A percentile compares a stretch with the other conserved stretches of the same genome.
Evolutionary conservation across 1,140 invertebrate genomes (phyloP).

Genomic region (Papilio aristodemus): DNA sequence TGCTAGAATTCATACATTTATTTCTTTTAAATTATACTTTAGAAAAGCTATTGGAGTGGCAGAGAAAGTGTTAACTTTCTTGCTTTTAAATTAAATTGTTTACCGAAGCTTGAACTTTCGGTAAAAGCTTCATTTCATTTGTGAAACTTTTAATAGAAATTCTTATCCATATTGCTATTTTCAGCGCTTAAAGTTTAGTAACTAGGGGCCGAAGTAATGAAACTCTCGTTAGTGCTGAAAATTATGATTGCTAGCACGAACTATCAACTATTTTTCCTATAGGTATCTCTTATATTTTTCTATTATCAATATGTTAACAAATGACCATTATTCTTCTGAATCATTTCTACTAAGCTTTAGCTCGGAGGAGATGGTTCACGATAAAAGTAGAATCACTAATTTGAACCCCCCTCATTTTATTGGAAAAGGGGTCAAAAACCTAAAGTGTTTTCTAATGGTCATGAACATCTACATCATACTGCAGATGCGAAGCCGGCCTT

Average conservation of each 20-base stretch:
- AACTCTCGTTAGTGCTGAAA: slow-evolving; percentile 8
- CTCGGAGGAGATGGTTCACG: too few species aligned
- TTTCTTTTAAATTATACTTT: background rate
- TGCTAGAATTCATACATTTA: background rate
- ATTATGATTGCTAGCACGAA: background rate
- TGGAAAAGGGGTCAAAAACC: too few species aligned
- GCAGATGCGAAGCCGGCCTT: too few species aligned
- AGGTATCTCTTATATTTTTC: background rate
- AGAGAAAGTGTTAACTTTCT: slow-evolving; percentile 8
- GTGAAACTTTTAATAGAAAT: slow-evolving; percentile 20
- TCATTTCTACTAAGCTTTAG: too few species aligned
- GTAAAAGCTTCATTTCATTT: slow-evolving; percentile 13
- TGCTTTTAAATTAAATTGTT: slow-evolving; percentile 8
- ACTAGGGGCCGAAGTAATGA: slow-evolving; percentile 3
- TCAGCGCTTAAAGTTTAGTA: background rate
- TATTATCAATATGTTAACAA: background rate
- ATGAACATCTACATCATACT: too few species aligned
- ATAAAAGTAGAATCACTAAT: too few species aligned
- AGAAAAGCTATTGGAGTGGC: background rate
- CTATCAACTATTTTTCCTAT: background rate
- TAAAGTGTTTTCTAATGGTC: too few species aligned
- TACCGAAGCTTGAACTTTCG: slow-evolving; percentile 4
- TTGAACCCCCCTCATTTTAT: too few species aligned
- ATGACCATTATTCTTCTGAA: too few species aligned
- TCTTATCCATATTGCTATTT: slow-evolving; percentile 17